Conservation (phyloP, 2,888 invertebrate genomes). For the Cecidostiba fungosa region DNA sequence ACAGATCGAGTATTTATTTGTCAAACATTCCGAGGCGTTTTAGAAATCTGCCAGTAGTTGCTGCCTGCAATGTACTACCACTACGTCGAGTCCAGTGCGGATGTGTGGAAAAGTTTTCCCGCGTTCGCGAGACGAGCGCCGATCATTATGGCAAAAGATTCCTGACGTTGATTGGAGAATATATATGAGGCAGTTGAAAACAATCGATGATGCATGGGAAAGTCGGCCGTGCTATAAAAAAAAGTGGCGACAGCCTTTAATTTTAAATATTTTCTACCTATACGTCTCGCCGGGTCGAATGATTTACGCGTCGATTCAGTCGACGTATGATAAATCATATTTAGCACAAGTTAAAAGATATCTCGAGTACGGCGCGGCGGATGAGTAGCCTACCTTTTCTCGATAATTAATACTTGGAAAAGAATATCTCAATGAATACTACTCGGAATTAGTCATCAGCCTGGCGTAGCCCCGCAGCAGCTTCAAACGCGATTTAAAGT, state of each 20-base stretch:
- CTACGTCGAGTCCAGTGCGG: slow-evolving; percentile 19
- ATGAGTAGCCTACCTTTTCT: slow-evolving; percentile 22
- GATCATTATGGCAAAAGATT: slow-evolving; percentile 38
- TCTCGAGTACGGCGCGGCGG: not conserved
- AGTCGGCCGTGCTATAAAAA: not conserved
- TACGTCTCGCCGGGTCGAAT: not conserved
- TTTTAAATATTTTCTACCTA: not conserved
- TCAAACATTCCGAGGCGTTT: slow-evolving; percentile 60
- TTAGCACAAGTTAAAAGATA: not conserved
- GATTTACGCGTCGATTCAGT: not conserved
- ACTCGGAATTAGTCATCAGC: slow-evolving; percentile 42
- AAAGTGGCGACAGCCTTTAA: not conserved
- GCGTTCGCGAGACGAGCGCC: not conserved
- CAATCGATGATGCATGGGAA: slow-evolving; percentile 49
- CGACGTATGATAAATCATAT: not conserved
- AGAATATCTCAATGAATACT: slow-evolving; percentile 51
- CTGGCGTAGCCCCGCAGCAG: not conserved
- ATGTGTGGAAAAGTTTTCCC: slow-evolving; percentile 43
- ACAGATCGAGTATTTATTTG: slow-evolving; percentile 63
- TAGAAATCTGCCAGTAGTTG: slow-evolving; percentile 54
- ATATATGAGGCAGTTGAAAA: slow-evolving; percentile 12
- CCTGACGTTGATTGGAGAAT: slow-evolving; percentile 51
- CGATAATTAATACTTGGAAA: slow-evolving; percentile 53
- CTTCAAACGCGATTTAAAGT: slow-evolving; percentile 49
- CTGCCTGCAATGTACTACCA: too few species aligned